phyloP scores from a whole-genome alignment of 2,113 vertebrate species.

The Hippoglossus stenolepis region DNA sequence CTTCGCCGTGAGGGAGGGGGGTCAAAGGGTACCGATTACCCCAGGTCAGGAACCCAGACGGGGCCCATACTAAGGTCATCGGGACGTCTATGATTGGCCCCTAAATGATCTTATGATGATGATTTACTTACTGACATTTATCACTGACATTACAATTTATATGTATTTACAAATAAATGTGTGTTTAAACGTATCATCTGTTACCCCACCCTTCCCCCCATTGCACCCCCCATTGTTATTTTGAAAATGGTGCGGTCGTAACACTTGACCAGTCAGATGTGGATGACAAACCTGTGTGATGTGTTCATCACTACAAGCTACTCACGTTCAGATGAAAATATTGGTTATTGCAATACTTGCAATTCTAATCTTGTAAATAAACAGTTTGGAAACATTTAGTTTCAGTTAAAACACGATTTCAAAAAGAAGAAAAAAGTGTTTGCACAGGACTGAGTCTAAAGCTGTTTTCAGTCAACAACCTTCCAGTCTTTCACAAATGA shows the following conservation, averaged over 20 bases:
- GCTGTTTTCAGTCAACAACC: no score
- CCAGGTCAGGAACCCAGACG: background rate
- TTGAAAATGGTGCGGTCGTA: no score
- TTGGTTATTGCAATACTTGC: no score
- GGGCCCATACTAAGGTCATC: background rate
- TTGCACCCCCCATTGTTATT: background rate
- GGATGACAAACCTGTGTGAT: no score
- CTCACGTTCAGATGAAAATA: no score
- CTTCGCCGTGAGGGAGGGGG: background rate
- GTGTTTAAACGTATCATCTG: background rate
- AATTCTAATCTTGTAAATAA: background rate
- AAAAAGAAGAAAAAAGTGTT: background rate
- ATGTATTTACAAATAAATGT: background rate
- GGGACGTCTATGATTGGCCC: background rate
- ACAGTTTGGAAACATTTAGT: background rate
- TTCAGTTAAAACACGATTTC: conserved; percentile 9
- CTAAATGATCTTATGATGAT: background rate
- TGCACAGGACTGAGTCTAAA: conserved; percentile 1
- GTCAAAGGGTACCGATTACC: background rate
- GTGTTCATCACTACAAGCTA: no score
- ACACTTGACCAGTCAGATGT: background rate
- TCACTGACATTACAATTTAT: background rate
- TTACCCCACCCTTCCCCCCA: background rate
- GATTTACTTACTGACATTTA: background rate
- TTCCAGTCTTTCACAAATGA: no score